These are phyloP conservation scores for Lasioglossum leucozonium DNA, from an alignment of 2,888 invertebrate species.

Conservation along the genomic window DNA sequence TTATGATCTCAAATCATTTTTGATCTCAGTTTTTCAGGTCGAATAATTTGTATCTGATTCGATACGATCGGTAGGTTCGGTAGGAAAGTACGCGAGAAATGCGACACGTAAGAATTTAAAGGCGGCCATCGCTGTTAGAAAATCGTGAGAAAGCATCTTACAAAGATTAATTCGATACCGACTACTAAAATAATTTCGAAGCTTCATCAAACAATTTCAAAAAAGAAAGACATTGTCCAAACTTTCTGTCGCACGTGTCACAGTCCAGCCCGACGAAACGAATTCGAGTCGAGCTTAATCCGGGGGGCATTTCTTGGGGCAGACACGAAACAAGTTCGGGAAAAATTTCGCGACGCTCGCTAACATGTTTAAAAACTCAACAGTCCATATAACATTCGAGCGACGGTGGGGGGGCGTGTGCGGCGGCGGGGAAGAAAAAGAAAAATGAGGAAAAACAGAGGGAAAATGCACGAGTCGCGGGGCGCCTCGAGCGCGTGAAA, in stretches of 20 bases:
- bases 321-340: not conserved
- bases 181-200: too few species aligned
- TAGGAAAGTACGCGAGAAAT: too few species aligned
- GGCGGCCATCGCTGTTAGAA: too few species aligned
- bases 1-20: too few species aligned
- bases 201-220: not conserved
- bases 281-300: not conserved
- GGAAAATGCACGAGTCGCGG: not conserved
- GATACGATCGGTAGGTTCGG: too few species aligned
- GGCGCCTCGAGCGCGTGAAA: not conserved
- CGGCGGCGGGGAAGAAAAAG: not conserved
- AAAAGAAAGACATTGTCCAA: not conserved
- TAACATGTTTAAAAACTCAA: constrained; percentile 5
- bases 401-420: not conserved
- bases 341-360: not conserved
- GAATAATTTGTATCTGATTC: too few species aligned
- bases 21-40: too few species aligned
- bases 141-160: too few species aligned
- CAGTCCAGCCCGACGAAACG: not conserved
- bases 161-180: too few species aligned
- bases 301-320: not conserved
- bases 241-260: not conserved
- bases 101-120: too few species aligned
- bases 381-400: not conserved
- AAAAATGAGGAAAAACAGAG: not conserved